A percentile compares a stretch with the other conserved stretches of the same genome.
phyloP scores from a whole-genome alignment of 1,140 invertebrate genomes.

The Polyergus mexicanus region DNA sequence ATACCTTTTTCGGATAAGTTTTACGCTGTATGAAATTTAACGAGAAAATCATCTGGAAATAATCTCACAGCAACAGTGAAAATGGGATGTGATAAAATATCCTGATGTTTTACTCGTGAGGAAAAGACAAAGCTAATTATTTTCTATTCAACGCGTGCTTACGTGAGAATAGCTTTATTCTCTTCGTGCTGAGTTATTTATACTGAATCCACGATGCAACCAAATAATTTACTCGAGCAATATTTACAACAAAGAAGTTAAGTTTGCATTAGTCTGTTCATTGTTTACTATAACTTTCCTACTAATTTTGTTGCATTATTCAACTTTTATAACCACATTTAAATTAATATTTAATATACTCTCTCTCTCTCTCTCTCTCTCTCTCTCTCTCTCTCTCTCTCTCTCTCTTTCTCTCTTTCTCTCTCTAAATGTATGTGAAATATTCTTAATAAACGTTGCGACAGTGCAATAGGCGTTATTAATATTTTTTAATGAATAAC shows the following conservation, averaged over 20 bases:
- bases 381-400: too few species aligned
- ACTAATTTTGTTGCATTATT: neutral
- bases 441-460: neutral
- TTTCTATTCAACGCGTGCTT: conserved; percentile 30
- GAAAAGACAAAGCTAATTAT: conserved; percentile 56
- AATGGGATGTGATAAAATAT: conserved; percentile 58
- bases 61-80: conserved; percentile 66
- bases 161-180: too few species aligned
- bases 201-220: neutral
- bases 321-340: neutral
- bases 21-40: conserved; percentile 25
- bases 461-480: neutral
- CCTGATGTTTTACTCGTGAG: conserved; percentile 41
- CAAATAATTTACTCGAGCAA: conserved; percentile 12
- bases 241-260: conserved; percentile 9
- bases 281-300: neutral
- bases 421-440: neutral
- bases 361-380: too few species aligned
- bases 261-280: neutral
- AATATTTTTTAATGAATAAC: neutral
- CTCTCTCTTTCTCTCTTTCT: too few species aligned
- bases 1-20: conserved; percentile 41
- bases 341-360: conserved; percentile 23
- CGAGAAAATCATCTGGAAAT: conserved; percentile 33
- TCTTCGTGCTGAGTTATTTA: neutral